Conservation (phyloP, 2,113 vertebrate genomes). For the Bubo bubo region DNA sequence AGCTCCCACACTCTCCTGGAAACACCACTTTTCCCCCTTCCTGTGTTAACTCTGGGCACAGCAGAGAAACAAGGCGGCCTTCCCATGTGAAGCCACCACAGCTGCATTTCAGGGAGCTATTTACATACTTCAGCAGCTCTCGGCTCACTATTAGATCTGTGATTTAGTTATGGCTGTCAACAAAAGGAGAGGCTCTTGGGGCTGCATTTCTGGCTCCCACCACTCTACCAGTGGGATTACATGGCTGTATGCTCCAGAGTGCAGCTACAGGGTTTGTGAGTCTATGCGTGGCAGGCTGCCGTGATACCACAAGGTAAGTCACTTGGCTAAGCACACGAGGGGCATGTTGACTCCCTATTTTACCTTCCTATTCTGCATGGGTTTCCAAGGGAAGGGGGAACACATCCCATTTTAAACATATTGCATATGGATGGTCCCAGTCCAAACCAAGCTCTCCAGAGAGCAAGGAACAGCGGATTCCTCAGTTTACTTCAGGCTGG, state of each 20-base stretch:
- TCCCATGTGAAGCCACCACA: background rate
- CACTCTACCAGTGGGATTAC: background rate
- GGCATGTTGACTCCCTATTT: background rate
- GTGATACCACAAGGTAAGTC: background rate
- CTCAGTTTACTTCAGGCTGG: background rate
- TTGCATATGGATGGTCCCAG: background rate
- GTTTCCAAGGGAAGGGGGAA: background rate
- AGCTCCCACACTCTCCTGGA: background rate
- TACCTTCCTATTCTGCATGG: background rate
- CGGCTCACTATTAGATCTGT: background rate
- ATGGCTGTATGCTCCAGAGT: background rate
- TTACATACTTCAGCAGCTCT: background rate
- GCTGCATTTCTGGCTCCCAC: background rate
- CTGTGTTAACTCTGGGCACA: background rate
- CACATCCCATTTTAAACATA: background rate
- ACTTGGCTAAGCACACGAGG: background rate
- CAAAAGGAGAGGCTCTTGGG: background rate
- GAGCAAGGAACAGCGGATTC: rapidly evolving
- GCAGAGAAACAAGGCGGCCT: background rate
- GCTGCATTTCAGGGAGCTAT: background rate
- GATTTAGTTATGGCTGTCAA: background rate
- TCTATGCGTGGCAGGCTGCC: background rate
- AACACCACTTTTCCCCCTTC: background rate
- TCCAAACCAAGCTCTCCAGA: background rate
- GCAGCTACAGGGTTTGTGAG: background rate